These are phyloP conservation scores for Acrocephalus arundinaceus DNA, from an alignment of 2,113 vertebrate genomes.

Conservation along the genomic window DNA sequence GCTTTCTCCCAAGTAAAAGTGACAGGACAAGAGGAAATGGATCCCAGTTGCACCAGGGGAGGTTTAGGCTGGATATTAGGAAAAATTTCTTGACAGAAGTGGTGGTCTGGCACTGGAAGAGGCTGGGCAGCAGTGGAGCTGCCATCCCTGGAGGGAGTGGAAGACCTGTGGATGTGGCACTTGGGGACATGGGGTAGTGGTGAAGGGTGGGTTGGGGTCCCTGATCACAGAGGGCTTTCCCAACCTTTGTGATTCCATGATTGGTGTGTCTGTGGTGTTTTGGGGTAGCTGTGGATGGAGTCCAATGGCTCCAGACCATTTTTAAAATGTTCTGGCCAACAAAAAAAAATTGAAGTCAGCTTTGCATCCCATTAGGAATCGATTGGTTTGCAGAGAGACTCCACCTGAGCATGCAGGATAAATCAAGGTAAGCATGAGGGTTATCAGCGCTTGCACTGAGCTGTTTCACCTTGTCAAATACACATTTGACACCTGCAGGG, in stretches of 20 bases:
- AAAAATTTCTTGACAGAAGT: neutral
- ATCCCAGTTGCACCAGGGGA: neutral
- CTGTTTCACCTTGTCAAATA: constrained; percentile 31
- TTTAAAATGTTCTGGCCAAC: neutral
- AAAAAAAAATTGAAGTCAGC: neutral
- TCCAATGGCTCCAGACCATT: neutral
- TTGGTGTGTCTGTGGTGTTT: neutral
- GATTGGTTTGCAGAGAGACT: neutral
- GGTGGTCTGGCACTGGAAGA: neutral
- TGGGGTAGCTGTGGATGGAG: neutral
- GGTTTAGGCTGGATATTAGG: neutral
- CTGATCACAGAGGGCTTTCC: neutral
- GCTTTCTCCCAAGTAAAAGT: neutral
- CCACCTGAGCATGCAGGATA: neutral
- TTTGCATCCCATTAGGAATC: neutral
- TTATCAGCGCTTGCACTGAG: neutral
- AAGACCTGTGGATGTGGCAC: neutral
- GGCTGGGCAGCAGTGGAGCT: neutral
- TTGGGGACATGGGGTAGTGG: neutral
- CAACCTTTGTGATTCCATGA: neutral
- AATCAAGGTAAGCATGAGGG: neutral
- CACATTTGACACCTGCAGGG: neutral
- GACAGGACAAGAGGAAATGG: neutral
- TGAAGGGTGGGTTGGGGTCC: neutral
- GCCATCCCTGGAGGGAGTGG: neutral